Evolutionary conservation across 2,888 invertebrate genomes (phyloP).

Genomic region (Pogonocherus hispidulus): DNA sequence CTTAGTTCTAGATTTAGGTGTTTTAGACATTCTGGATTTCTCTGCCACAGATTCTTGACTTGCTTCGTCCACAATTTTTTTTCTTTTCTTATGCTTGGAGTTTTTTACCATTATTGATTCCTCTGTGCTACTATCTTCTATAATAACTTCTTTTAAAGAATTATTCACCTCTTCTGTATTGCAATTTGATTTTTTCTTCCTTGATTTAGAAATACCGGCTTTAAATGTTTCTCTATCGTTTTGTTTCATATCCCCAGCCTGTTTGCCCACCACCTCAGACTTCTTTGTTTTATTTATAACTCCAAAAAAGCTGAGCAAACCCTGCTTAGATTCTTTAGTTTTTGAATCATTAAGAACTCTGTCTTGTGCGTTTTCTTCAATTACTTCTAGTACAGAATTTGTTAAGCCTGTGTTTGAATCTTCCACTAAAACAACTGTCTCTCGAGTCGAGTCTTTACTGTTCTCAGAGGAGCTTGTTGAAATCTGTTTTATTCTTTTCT

Average conservation of each 20-base stretch:
- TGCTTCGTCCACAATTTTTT: conserved; percentile 46
- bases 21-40: background rate
- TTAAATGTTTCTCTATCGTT: no score
- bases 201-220: conserved; percentile 39
- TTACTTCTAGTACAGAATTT: background rate
- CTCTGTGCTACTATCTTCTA: conserved; percentile 20
- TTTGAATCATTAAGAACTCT: conserved; percentile 8
- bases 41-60: conserved; percentile 27
- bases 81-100: conserved; percentile 65
- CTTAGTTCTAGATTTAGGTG: background rate
- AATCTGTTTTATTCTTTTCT: conserved; percentile 26
- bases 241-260: no score
- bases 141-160: conserved; percentile 6
- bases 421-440: conserved; percentile 4
- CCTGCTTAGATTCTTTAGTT: conserved; percentile 33
- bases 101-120: conserved; percentile 27
- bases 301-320: conserved; percentile 40
- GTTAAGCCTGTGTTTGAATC: conserved; percentile 14
- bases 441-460: conserved; percentile 33
- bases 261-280: background rate
- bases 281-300: conserved; percentile 30
- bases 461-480: conserved; percentile 39
- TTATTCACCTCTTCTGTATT: conserved; percentile 26
- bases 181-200: conserved; percentile 34
- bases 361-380: conserved; percentile 43